Conservation (phyloP, 2,113 vertebrate genomes). For the Esox niger region DNA sequence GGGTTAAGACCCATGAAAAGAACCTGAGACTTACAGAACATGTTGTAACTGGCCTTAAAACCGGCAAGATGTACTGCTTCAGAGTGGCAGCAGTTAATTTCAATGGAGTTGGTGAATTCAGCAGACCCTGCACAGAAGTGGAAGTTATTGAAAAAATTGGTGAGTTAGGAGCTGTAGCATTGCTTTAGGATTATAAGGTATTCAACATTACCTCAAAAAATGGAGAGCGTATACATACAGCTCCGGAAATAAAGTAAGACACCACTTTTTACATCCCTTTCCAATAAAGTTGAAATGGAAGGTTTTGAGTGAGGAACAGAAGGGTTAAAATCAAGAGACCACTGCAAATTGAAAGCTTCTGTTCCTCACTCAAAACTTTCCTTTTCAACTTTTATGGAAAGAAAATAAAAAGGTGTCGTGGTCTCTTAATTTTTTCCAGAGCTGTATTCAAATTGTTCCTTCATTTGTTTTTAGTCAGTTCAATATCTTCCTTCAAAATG, state of each 20-base stretch:
- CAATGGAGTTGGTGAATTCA: conserved; percentile 92
- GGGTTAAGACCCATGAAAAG: conserved; percentile 79
- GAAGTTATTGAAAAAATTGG: conserved; percentile 92
- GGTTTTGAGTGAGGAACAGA: no score
- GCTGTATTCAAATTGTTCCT: not conserved
- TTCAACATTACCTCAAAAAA: not conserved
- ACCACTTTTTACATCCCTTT: no score
- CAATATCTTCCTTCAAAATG: not conserved
- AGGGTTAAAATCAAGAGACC: no score
- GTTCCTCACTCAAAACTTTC: no score
- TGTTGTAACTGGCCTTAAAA: conserved; percentile 78
- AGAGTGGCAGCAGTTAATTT: conserved; percentile 89
- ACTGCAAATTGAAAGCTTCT: no score
- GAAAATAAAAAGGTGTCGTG: no score
- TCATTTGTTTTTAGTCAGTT: not conserved
- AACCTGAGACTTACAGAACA: conserved; percentile 82
- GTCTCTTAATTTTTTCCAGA: no score
- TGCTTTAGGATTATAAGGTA: not conserved
- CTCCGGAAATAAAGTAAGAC: no score
- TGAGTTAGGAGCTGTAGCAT: conserved; percentile 58
- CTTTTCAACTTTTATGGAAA: no score
- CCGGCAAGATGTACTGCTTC: conserved; percentile 88
- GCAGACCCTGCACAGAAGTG: conserved; percentile 84
- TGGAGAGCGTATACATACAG: no score
- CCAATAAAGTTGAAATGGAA: no score